Conservation (phyloP, 2,888 invertebrate species). For the Mesodorylaimus sp. region DNA sequence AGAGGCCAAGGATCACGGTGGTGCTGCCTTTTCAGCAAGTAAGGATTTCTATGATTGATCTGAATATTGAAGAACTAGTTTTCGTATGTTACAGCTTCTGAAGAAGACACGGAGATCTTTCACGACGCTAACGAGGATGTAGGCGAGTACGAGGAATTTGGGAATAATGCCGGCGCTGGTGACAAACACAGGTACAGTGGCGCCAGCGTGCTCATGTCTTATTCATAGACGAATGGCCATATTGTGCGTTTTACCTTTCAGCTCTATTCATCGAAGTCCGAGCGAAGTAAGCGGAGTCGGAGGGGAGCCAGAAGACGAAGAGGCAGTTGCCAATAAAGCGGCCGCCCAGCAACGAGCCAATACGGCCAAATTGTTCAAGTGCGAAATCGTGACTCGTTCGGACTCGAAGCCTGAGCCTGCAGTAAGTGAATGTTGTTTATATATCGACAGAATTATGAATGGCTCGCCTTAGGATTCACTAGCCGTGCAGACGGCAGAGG, state of each 20-base stretch:
- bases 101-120: constrained; percentile 1
- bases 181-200: too few species aligned
- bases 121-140: constrained; percentile 1
- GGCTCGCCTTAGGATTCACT: too few species aligned
- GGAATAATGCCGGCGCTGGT: too few species aligned
- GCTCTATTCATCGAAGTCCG: not conserved
- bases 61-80: not conserved
- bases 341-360: not conserved
- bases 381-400: not conserved
- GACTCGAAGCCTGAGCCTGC: not conserved
- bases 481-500: too few species aligned
- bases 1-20: constrained; percentile 17
- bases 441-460: not conserved
- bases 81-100: not conserved
- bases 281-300: not conserved
- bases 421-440: not conserved
- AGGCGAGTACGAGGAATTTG: not conserved
- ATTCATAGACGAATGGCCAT: not conserved
- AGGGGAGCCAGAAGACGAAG: not conserved
- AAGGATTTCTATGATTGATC: not conserved
- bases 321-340: not conserved
- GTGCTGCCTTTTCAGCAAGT: constrained; percentile 3
- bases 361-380: not conserved
- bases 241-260: not conserved
- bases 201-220: too few species aligned